A percentile compares a stretch with the other conserved stretches of the same genome.
Conservation (phyloP, 2,888 invertebrate genomes). For the Microctonus aethiopoides region DNA sequence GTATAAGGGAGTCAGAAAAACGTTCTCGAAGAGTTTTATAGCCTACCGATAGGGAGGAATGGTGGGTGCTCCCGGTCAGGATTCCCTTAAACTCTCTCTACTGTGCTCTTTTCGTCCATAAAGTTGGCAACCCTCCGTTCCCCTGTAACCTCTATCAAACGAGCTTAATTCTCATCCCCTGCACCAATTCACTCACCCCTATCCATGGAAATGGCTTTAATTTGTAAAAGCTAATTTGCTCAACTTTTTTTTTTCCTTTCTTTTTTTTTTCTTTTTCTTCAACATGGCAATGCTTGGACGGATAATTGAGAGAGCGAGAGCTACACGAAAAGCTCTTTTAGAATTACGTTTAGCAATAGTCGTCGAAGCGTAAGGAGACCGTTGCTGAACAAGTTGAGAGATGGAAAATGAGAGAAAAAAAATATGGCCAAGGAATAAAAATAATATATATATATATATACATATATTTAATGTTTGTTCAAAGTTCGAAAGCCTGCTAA, state of each 20-base stretch:
- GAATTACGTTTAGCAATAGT: constrained; percentile 33
- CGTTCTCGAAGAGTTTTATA: constrained; percentile 51
- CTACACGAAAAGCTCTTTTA: constrained; percentile 10
- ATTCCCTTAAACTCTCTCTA: constrained; percentile 47
- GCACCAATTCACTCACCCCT: constrained; percentile 26
- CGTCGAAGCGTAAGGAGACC: constrained; percentile 16
- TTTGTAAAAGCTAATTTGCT: constrained; percentile 64
- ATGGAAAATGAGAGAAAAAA: neutral
- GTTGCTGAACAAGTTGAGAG: constrained; percentile 6
- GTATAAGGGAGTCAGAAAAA: constrained; percentile 29
- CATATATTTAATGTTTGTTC: neutral
- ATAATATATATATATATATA: neutral
- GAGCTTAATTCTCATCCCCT: constrained; percentile 10
- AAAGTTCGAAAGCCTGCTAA: neutral
- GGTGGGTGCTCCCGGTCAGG: constrained; percentile 11
- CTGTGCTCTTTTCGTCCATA: neutral
- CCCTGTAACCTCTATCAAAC: neutral
- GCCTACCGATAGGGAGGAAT: constrained; percentile 48
- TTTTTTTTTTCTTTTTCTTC: neutral
- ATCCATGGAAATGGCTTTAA: constrained; percentile 54
- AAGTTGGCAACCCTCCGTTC: neutral
- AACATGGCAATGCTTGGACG: neutral
- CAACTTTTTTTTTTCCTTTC: constrained; percentile 51
- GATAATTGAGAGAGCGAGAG: constrained; percentile 1
- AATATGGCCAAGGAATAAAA: neutral